A percentile compares a stretch with the other conserved stretches of the same genome.
Evolutionary conservation across 2,797 vertebrate genomes (phyloP).

Genomic region (Protonibea diacanthus): DNA sequence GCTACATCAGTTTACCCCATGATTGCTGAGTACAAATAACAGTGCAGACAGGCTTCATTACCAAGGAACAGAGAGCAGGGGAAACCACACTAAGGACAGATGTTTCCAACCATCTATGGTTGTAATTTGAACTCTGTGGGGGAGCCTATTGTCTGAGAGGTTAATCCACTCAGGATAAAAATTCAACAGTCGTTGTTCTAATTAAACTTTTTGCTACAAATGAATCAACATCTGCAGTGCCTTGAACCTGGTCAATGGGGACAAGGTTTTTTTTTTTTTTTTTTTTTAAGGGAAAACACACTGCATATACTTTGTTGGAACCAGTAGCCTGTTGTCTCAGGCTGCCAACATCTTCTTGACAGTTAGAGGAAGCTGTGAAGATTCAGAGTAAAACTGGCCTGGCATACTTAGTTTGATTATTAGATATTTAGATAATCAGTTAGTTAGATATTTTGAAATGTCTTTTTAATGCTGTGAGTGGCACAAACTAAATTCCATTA

Average conservation of each 20-base stretch:
- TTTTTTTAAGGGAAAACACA: background rate
- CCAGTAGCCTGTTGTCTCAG: background rate
- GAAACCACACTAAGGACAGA: constrained; percentile 63
- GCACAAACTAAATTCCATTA: background rate
- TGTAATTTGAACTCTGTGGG: constrained; percentile 39
- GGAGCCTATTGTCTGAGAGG: constrained; percentile 35
- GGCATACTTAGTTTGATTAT: background rate
- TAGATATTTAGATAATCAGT: no score
- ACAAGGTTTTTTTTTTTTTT: background rate
- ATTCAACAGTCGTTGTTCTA: constrained; percentile 22
- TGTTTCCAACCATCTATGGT: constrained; percentile 65
- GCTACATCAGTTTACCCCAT: constrained; percentile 19
- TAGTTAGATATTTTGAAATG: background rate
- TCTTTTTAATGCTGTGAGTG: background rate
- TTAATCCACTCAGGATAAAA: constrained; percentile 48
- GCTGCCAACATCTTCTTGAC: background rate
- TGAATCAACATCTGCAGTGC: constrained; percentile 2
- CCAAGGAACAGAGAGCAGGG: constrained; percentile 66
- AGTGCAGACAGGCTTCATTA: constrained; percentile 75
- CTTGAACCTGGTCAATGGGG: background rate
- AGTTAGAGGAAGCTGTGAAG: no score
- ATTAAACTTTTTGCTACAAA: constrained; percentile 30
- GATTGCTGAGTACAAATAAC: constrained; percentile 69
- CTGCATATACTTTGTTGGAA: background rate
- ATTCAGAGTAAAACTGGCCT: no score